A percentile compares a stretch with the other conserved stretches of the same genome.
These are phyloP conservation scores for Tachuris rubrigastra DNA, from an alignment of 2,113 vertebrate genomes.

Conservation along the genomic window DNA sequence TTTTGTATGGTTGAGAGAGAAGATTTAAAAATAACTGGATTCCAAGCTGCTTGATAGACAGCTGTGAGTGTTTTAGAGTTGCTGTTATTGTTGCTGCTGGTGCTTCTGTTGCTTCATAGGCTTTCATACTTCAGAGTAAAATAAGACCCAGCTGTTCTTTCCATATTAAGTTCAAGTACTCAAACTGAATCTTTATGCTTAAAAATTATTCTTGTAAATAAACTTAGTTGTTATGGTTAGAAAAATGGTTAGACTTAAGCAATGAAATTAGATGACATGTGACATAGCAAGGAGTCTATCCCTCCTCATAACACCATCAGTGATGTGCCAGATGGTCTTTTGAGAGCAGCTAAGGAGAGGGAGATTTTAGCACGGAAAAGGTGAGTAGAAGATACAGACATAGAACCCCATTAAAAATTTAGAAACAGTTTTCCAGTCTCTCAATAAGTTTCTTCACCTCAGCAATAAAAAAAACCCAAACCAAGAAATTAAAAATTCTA, in stretches of 20 bases:
- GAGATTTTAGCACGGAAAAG: neutral
- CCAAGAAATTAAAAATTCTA: neutral
- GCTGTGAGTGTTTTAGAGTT: neutral
- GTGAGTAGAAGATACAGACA: neutral
- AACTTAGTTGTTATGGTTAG: neutral
- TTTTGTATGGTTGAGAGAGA: neutral
- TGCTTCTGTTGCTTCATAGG: neutral
- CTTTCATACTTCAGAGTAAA: neutral
- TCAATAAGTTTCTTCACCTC: neutral
- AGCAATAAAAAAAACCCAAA: neutral
- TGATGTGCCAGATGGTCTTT: neutral
- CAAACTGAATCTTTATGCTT: neutral
- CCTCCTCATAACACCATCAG: neutral
- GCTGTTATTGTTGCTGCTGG: neutral
- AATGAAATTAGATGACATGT: neutral
- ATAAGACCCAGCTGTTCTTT: neutral
- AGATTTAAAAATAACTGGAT: neutral
- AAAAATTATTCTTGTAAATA: neutral
- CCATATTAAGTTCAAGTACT: constrained; percentile 2
- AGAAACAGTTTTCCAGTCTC: neutral
- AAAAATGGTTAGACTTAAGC: neutral
- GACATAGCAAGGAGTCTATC: neutral
- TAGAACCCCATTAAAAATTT: neutral
- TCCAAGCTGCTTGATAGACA: neutral
- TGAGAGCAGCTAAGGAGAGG: neutral